Percentiles rank a stretch among this genome's conserved stretches.
Evolutionary conservation across 2,888 invertebrate species (phyloP).

Genomic region (Oxycera nigricornis): DNA sequence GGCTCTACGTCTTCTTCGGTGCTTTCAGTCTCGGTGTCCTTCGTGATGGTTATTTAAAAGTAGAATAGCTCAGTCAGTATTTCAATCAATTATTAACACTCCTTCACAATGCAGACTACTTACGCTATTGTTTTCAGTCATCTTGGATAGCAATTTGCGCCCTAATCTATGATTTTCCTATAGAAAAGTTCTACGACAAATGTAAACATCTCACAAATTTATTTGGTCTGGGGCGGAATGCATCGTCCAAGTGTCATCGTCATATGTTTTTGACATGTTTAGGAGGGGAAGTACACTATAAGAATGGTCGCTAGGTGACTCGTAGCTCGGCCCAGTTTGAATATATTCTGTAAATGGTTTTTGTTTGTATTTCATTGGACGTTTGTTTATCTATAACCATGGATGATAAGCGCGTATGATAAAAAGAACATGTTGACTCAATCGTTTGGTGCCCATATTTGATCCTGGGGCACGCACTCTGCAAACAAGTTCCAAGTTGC

Average conservation of each 20-base stretch:
- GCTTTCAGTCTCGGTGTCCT: constrained; percentile 54
- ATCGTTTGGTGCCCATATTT: too few species aligned
- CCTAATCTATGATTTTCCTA: not conserved
- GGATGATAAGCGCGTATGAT: too few species aligned
- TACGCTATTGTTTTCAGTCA: constrained; percentile 47
- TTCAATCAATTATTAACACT: not conserved
- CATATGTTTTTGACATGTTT: constrained; percentile 41
- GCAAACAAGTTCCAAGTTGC: too few species aligned
- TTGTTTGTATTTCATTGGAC: too few species aligned
- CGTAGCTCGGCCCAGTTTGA: too few species aligned
- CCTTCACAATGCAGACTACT: constrained; percentile 14
- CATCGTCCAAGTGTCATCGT: too few species aligned
- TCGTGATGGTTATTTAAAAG: not conserved
- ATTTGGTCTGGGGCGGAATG: not conserved
- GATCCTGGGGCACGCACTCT: too few species aligned
- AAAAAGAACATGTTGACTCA: too few species aligned
- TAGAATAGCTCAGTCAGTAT: not conserved
- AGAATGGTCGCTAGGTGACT: not conserved
- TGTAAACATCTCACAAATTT: constrained; percentile 33
- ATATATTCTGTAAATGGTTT: too few species aligned
- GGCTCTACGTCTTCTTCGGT: constrained; percentile 76
- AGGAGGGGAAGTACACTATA: not conserved
- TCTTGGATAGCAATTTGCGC: constrained; percentile 6
- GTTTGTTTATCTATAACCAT: too few species aligned
- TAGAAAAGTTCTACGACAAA: not conserved